phyloP scores from a whole-genome alignment of 2,888 invertebrate genomes.

The Theretra japonica region DNA sequence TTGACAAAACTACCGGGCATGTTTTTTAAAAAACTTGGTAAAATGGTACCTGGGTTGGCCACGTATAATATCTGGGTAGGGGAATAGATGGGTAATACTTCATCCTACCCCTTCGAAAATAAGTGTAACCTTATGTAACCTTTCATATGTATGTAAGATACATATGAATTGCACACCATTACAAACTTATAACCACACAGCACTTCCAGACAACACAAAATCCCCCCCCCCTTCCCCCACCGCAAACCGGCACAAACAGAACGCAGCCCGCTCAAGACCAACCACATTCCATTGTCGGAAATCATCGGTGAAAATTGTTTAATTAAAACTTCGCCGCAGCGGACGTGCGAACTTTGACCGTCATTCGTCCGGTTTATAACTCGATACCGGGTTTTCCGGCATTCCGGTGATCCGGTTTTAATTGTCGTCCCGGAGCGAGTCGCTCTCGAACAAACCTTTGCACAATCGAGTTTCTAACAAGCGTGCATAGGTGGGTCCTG shows the following conservation, averaged over 20 bases:
- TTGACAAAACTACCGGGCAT: no score
- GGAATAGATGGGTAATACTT: no score
- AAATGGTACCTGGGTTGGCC: no score
- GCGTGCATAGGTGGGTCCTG: slow-evolving; percentile 29
- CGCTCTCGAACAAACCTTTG: slow-evolving; percentile 38
- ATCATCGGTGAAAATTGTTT: slow-evolving; percentile 43
- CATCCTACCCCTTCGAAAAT: no score
- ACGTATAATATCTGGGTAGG: no score
- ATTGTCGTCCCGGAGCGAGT: slow-evolving; percentile 37
- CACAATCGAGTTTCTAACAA: slow-evolving; percentile 36
- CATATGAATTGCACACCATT: background rate
- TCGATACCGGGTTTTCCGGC: slow-evolving; percentile 32
- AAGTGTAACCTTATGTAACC: background rate
- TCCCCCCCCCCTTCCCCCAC: background rate
- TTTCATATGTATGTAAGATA: no score
- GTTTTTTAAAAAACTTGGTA: no score
- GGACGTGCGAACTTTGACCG: slow-evolving; percentile 25
- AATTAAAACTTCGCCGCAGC: slow-evolving; percentile 48
- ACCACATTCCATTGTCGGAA: slow-evolving; percentile 37
- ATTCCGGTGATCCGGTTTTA: slow-evolving; percentile 36
- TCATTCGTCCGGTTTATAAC: slow-evolving; percentile 31
- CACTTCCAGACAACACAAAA: background rate
- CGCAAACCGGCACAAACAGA: slow-evolving; percentile 4
- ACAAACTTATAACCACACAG: background rate
- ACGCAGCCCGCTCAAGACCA: background rate